phyloP scores from a whole-genome alignment of 1,140 invertebrate genomes.

The Drosophila ambigua region DNA sequence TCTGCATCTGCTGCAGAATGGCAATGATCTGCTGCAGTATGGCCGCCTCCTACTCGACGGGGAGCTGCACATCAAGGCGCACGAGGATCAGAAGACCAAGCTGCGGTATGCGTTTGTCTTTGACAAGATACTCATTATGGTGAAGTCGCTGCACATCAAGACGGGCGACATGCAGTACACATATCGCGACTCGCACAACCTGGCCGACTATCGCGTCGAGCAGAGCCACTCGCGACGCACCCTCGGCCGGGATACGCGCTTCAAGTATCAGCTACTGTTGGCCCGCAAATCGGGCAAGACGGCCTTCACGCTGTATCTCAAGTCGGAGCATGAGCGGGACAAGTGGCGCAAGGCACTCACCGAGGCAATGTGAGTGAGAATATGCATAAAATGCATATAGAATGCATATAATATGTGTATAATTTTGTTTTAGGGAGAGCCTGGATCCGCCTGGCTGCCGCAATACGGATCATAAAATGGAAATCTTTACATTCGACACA shows the following conservation, averaged over 20 bases:
- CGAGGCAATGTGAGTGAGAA: slow-evolving; percentile 92
- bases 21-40: slow-evolving; percentile 93
- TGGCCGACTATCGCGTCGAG: slow-evolving; percentile 95
- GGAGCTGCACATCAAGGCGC: slow-evolving; percentile 95
- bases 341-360: slow-evolving; percentile 96
- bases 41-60: slow-evolving; percentile 96
- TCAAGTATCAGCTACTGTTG: slow-evolving; percentile 92
- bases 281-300: slow-evolving; percentile 92
- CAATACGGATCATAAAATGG: slow-evolving; percentile 93
- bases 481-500: slow-evolving; percentile 93
- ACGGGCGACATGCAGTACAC: slow-evolving; percentile 93
- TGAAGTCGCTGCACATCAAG: slow-evolving; percentile 93
- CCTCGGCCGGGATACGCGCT: slow-evolving; percentile 88
- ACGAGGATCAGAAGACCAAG: slow-evolving; percentile 93
- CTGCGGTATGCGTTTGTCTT: slow-evolving; percentile 97
- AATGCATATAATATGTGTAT: no score
- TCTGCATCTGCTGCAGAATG: slow-evolving; percentile 90
- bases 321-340: slow-evolving; percentile 93
- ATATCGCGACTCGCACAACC: slow-evolving; percentile 93
- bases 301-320: slow-evolving; percentile 95
- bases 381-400: no score
- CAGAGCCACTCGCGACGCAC: slow-evolving; percentile 88
- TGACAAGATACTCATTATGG: slow-evolving; percentile 97
- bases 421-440: slow-evolving; percentile 89
- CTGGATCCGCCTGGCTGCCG: slow-evolving; percentile 91